Evolutionary conservation across 2,888 invertebrate species (phyloP), one percentile per base, ranked within the genome.

Genomic region (Idaea biselata): DNA sequence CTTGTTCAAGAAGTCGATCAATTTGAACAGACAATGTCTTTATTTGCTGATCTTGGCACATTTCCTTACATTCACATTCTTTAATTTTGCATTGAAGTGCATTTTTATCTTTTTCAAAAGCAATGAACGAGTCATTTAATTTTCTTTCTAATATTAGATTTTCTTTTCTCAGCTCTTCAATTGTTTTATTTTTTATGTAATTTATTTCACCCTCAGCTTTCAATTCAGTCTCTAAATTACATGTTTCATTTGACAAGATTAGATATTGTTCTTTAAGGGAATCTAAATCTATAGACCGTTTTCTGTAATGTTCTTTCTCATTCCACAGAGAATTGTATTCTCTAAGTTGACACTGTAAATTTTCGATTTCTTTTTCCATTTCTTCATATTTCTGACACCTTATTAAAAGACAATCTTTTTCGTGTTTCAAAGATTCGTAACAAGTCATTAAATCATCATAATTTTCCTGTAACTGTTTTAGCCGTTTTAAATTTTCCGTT

Each of bases 1-100:
- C 83, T 67, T 86, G 83, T 61, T 87, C 87, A 58, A 91, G 85
- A 65, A 94, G 76, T 67, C 83, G 83, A 72, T 94, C 93, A 56
- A 94, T 90, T 80, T 94, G 93, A 62, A 79, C 67, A 0, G 93
- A 88, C 63, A 94, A 80, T 74, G 89, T 88, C 79, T 89, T 93
- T 55, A 94, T 94, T 84, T 94, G 94, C 71, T 93, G 89, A 61
- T 93, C 94, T 80, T 93, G 93, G 67, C 94, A 94, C 79, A 93
- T 91, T 18, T 93, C 84, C 76, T 90, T 90, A 65, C 93, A 92
- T 73, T 94, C 93, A 56, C 87, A 82, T 82, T 94, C 94, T 69
- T 91, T 86, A 54, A 94, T 77, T 81, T 93, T 93, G 70, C 92
- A 91, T 60, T 87, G 74, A 18, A 94, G 76, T 60, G 73, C 68